Evolutionary conservation across 1,140 invertebrate genomes (phyloP), one percentile per base, ranked within the genome.

Genomic region (Asbolus verrucosus): DNA sequence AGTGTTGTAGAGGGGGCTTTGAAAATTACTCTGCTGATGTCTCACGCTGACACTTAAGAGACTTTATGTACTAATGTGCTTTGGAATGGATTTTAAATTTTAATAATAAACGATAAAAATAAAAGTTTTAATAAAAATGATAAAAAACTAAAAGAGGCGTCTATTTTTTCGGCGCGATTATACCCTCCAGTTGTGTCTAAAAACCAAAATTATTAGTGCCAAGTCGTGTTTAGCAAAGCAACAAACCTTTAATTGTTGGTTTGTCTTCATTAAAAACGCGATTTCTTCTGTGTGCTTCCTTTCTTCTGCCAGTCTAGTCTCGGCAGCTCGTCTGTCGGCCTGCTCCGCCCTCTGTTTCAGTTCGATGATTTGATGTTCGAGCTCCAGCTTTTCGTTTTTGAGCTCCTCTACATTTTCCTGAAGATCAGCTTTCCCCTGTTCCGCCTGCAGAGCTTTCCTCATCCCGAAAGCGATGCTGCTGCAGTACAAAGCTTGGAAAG

Each of bases 381-480:
- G 81, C 73, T 88, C 87, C 31, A 84, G 84, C 78, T 89, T 89
- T 36, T 88, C 87, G 81, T 88, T 87, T 72, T 88, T 87, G 1
- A 88, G 84, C 80, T 85, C 61, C 41, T 81, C 71, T 18, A 78
- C 77, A 21, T 80, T 78, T 27, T 84, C 83, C 73, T 89, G 87
- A 74, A 92, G 85, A 73, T 93, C 89, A 63, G 87, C 85, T 78
- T 92, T 93, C 0, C 90, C 90, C 84, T 91, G 83, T 78, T 87
- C 85, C 60, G 88, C 91, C 83, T 95, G 92, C 54, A 98, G 83
- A n/a, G 97, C 95, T 86, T 99, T 99, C 38, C 97, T 89, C 88
- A 99, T 95, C 19, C 97, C 97, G 81, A 98, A 99, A 2, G 96
- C 96, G 60, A 98, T 94, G 66, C 96, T 96, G 82, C 95, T 98